Base-by-base conservation (phyloP, 2,113 vertebrate species). In the Calidris pugnax region DNA sequence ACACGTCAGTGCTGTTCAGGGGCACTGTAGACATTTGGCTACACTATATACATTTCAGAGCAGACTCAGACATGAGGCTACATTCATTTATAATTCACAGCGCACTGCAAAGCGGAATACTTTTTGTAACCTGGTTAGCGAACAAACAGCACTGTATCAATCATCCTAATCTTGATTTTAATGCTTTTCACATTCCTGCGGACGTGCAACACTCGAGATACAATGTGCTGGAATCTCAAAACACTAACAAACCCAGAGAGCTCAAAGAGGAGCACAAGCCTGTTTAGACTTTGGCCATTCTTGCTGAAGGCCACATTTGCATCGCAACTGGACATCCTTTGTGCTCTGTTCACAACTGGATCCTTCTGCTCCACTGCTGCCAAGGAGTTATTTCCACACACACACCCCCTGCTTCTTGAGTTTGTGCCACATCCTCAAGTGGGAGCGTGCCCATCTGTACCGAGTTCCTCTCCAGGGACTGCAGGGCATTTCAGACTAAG, bases 161-260 rank as follows among this genome's bases (percentile, higher is more conserved):
- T 85, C 87, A 66, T 37, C 30, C 69, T 89, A 56, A 92, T 93
- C 90, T 95, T 89, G 77, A 89, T 87, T 95, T 93, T n/a, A 75
- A 47, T 24, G 69, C 88, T 85, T 85, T 66, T 85, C 66, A 30
- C 94, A 92, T 95, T 94, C 86, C 90, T 97, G 95, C 0, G 45
- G 96, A 94, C 1, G 1, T 2, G 1, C 45, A 95, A 75, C 82
- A 81, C 89, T 76, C 0, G 0, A 90, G 66, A 47, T 85, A 82
- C 57, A 87, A 62, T 0, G 1, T 53, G 53, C 48, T 82, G 81
- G 89, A 89, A 94, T 92, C 74, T 43, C 83, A 77, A 93, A 92
- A 87, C 43, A 89, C 87, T 90, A 93, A 85, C 62, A 75, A 62
- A 82, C 63, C 51, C 35, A 30, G 63, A 45, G 27, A 64, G 56